Percentiles rank a stretch among this genome's conserved stretches.
Conservation (phyloP, 2,888 invertebrate species). For the Dicycla oo region DNA sequence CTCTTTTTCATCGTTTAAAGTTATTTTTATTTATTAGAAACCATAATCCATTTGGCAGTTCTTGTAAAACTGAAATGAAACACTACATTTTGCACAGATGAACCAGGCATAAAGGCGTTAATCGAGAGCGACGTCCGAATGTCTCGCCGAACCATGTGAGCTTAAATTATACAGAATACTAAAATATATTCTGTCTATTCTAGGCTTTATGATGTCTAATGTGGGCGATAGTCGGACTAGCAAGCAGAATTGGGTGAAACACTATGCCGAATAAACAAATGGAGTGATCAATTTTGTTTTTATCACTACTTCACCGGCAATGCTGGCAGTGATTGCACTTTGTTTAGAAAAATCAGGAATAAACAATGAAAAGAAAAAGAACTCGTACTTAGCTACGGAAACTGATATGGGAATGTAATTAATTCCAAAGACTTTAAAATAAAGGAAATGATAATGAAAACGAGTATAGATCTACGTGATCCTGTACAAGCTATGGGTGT, state of each 20-base stretch:
- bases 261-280: not conserved
- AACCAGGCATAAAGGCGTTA: not conserved
- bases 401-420: not conserved
- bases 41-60: not conserved
- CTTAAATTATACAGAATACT: constrained; percentile 27
- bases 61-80: constrained; percentile 6
- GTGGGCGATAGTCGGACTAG: not conserved
- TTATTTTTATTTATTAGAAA: not conserved
- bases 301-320: not conserved
- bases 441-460: not conserved
- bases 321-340: not conserved
- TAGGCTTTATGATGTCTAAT: constrained; percentile 1
- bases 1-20: too few relatives aligned
- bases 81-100: constrained; percentile 6
- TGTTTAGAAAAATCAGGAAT: not conserved
- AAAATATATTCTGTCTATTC: constrained; percentile 12
- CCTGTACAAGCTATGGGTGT: not conserved
- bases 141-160: constrained; percentile 18
- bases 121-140: constrained; percentile 16
- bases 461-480: not conserved
- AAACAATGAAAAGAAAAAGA: not conserved
- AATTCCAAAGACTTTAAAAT: not conserved
- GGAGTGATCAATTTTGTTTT: not conserved
- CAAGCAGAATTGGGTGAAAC: constrained; percentile 3
- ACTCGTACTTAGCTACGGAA: not conserved